A percentile compares a stretch with the other conserved stretches of the same genome.
These are phyloP conservation scores for Columba janthina DNA, from an alignment of 2,113 vertebrate genomes.

Conservation along the genomic window DNA sequence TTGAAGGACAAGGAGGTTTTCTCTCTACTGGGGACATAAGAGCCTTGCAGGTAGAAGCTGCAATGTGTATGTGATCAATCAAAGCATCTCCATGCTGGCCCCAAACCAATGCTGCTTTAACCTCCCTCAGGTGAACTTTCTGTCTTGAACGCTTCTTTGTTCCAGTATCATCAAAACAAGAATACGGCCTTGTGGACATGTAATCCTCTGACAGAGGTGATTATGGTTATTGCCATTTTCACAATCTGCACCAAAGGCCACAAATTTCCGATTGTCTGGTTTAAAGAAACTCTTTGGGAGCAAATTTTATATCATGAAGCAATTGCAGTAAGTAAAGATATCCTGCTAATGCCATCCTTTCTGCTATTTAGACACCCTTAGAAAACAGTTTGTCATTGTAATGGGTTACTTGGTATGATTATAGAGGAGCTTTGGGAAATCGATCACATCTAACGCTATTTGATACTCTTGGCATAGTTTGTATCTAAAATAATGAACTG, in stretches of 20 bases:
- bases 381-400: background rate
- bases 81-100: background rate
- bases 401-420: background rate
- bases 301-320: background rate
- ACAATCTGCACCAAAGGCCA: background rate
- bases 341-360: background rate
- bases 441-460: background rate
- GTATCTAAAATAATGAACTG: background rate
- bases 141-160: background rate
- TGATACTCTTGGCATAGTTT: background rate
- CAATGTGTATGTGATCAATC: background rate
- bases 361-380: background rate
- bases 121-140: background rate
- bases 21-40: background rate
- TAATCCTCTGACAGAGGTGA: background rate
- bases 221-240: background rate
- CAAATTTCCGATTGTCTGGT: background rate
- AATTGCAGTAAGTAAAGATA: background rate
- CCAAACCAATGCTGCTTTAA: background rate
- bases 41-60: conserved; percentile 17
- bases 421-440: background rate
- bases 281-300: background rate
- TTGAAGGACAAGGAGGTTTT: conserved; percentile 51
- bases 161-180: background rate
- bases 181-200: background rate